Evolutionary conservation across 2,888 invertebrate genomes (phyloP).

Genomic region (Pristionchus arcanus): DNA sequence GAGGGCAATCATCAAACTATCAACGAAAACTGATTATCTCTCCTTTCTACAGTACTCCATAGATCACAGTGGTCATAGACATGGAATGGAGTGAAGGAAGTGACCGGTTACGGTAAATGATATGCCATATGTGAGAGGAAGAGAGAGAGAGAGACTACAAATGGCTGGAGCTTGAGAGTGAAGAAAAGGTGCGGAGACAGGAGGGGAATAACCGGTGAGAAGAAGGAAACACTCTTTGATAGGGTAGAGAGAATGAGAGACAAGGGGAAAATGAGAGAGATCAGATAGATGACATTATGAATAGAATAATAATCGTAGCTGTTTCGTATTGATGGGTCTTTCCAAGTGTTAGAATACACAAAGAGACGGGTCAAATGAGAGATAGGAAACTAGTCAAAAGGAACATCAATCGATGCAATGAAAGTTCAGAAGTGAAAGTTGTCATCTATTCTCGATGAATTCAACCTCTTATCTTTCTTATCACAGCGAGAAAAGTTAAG

Average conservation of each 20-base stretch:
- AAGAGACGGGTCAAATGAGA: neutral
- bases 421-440: conserved; percentile 40
- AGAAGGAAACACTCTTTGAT: neutral
- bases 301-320: neutral
- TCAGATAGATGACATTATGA: conserved; percentile 8
- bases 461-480: neutral
- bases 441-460: neutral
- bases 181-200: conserved; percentile 14
- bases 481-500: neutral
- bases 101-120: conserved; percentile 48
- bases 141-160: neutral
- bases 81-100: neutral
- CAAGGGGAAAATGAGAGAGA: neutral
- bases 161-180: conserved; percentile 15
- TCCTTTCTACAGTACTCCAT: conserved; percentile 15
- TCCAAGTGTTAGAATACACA: conserved; percentile 22
- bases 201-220: conserved; percentile 23
- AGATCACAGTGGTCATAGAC: neutral
- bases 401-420: neutral
- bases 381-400: neutral
- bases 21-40: neutral
- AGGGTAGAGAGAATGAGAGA: conserved; percentile 23
- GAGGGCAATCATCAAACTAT: neutral
- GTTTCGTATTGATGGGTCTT: neutral
- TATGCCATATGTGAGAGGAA: conserved; percentile 18